phyloP scores from a whole-genome alignment of 1,140 invertebrate genomes.

The Halotydeus destructor region DNA sequence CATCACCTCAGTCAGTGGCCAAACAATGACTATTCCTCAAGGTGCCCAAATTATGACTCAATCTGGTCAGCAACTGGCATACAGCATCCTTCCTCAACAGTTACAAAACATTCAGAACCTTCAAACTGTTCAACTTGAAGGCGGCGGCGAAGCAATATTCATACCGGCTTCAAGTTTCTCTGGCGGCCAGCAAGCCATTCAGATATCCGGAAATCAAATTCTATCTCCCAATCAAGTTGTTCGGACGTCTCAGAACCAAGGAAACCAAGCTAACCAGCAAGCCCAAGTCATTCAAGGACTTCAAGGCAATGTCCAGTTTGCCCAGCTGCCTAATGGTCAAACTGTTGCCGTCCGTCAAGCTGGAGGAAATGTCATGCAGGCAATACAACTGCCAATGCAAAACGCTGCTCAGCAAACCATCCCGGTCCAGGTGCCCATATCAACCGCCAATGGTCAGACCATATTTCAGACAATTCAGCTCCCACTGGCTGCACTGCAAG shows the following conservation, averaged over 20 bases:
- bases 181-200: conserved; percentile 19
- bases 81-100: conserved; percentile 29
- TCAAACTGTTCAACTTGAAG: conserved; percentile 68
- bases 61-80: conserved; percentile 30
- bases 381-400: conserved; percentile 42
- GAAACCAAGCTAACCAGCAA: conserved; percentile 11
- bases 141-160: conserved; percentile 75
- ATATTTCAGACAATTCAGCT: conserved; percentile 80
- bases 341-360: conserved; percentile 46
- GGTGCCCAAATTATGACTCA: conserved; percentile 26
- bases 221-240: conserved; percentile 21
- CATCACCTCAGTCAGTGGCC: conserved; percentile 16
- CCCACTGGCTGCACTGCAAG: conserved; percentile 50
- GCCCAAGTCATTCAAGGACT: conserved; percentile 22
- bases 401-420: conserved; percentile 53
- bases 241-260: conserved; percentile 8
- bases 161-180: conserved; percentile 34
- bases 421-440: conserved; percentile 75
- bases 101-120: conserved; percentile 47
- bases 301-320: conserved; percentile 19
- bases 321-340: conserved; percentile 31
- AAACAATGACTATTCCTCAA: conserved; percentile 21
- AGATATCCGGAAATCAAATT: conserved; percentile 24
- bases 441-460: conserved; percentile 66
- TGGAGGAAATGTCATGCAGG: conserved; percentile 29